Evolutionary conservation across 2,888 invertebrate species (phyloP).

Genomic region (Synergus laeviventris): DNA sequence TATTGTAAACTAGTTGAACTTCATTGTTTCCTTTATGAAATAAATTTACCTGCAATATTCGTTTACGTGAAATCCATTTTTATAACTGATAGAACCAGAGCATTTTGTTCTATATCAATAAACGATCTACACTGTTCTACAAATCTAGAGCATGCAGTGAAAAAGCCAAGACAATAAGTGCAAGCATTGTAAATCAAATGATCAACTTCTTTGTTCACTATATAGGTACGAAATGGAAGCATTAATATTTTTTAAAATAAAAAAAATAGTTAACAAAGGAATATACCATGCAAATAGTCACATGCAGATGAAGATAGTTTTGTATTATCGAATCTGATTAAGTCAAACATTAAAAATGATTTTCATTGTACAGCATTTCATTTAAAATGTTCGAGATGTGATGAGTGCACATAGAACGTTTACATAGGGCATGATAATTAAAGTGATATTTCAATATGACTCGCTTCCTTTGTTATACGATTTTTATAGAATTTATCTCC

Average conservation of each 20-base stretch:
- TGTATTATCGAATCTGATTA: constrained; percentile 34
- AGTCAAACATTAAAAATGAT: constrained; percentile 16
- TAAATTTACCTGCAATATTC: neutral
- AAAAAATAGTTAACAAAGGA: neutral
- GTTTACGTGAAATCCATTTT: neutral
- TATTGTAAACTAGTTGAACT: no score
- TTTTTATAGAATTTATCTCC: neutral
- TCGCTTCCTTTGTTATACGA: constrained; percentile 18
- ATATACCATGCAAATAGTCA: constrained; percentile 18
- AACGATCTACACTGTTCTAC: neutral
- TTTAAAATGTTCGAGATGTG: constrained; percentile 18
- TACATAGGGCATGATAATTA: constrained; percentile 27
- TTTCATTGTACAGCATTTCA: neutral
- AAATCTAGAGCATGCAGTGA: neutral
- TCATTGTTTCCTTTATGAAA: neutral
- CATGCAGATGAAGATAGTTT: constrained; percentile 35
- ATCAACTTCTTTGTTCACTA: neutral
- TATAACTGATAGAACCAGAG: neutral
- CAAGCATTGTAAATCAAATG: neutral
- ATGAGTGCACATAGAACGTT: constrained; percentile 20
- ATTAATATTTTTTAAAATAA: neutral
- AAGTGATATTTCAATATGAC: neutral
- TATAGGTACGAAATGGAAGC: neutral
- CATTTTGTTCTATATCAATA: neutral
- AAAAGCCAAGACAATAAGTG: neutral